These are phyloP conservation scores for Muscina levida DNA, from an alignment of 2,888 invertebrate species.

Conservation along the genomic window DNA sequence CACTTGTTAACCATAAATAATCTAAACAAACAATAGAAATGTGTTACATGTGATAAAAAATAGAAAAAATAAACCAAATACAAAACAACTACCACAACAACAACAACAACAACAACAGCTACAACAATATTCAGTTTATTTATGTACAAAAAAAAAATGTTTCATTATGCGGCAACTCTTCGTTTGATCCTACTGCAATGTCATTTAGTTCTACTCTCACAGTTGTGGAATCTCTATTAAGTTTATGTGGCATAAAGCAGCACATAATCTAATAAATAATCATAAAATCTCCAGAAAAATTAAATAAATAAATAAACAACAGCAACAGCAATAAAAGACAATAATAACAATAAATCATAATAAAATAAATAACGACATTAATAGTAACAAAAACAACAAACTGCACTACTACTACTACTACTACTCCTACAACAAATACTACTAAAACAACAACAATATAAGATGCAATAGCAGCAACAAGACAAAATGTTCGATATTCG, in stretches of 20 bases:
- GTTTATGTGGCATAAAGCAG: background rate
- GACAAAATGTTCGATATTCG: slow-evolving; percentile 62
- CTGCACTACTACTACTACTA: too few species aligned
- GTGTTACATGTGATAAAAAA: background rate
- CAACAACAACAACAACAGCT: slow-evolving; percentile 20
- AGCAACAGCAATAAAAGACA: slow-evolving; percentile 18
- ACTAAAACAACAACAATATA: slow-evolving; percentile 24
- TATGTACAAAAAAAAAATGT: slow-evolving; percentile 14
- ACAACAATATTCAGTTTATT: slow-evolving; percentile 9
- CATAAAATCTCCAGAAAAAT: too few species aligned
- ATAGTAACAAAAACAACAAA: too few species aligned
- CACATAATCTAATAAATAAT: too few species aligned
- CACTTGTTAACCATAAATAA: slow-evolving; percentile 7
- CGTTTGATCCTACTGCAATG: slow-evolving; percentile 5
- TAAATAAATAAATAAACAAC: slow-evolving; percentile 26
- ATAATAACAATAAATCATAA: slow-evolving; percentile 53
- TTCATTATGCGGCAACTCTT: slow-evolving; percentile 5
- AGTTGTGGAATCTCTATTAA: background rate
- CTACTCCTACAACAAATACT: too few species aligned
- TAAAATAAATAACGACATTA: slow-evolving; percentile 2
- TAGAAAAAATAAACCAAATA: slow-evolving; percentile 1
- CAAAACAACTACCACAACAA: background rate
- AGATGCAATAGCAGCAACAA: slow-evolving; percentile 32
- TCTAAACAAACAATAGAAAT: background rate
- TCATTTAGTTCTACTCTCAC: background rate